A percentile compares a stretch with the other conserved stretches of the same genome.
Conservation (phyloP, 2,113 vertebrate species). For the Nestor notabilis region DNA sequence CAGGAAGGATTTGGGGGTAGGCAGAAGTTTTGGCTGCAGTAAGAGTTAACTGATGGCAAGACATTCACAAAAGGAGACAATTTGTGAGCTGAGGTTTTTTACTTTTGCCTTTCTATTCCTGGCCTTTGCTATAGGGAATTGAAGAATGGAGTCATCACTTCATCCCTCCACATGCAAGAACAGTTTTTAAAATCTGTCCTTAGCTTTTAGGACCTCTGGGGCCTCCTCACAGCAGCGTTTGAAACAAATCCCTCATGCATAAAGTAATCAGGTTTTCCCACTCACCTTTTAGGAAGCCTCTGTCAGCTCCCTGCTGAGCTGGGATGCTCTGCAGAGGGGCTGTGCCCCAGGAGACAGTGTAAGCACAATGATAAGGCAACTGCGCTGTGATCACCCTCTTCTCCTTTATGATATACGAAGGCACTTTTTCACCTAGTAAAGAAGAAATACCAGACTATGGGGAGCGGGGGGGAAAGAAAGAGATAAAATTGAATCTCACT, state of each 20-base stretch:
- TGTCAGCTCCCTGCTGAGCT: background rate
- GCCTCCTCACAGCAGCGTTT: background rate
- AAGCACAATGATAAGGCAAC: background rate
- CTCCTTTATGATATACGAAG: background rate
- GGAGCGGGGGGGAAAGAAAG: rapidly evolving
- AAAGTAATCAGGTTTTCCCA: background rate
- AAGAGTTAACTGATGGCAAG: background rate
- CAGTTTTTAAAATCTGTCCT: background rate
- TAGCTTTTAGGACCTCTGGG: background rate
- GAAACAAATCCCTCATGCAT: background rate
- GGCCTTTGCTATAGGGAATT: background rate
- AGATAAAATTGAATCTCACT: background rate
- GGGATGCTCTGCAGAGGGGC: background rate
- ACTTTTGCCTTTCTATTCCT: background rate
- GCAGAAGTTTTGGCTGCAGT: background rate
- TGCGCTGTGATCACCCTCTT: background rate
- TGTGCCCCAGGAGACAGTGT: background rate
- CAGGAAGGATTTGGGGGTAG: background rate
- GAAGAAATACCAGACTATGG: background rate
- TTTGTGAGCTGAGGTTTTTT: background rate
- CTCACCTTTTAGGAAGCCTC: background rate
- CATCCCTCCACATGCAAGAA: background rate
- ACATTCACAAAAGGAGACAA: background rate
- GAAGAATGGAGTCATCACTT: background rate
- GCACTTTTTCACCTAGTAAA: background rate